Evolutionary conservation across 2,797 vertebrate genomes (phyloP).

Genomic region (Alauda arvensis): DNA sequence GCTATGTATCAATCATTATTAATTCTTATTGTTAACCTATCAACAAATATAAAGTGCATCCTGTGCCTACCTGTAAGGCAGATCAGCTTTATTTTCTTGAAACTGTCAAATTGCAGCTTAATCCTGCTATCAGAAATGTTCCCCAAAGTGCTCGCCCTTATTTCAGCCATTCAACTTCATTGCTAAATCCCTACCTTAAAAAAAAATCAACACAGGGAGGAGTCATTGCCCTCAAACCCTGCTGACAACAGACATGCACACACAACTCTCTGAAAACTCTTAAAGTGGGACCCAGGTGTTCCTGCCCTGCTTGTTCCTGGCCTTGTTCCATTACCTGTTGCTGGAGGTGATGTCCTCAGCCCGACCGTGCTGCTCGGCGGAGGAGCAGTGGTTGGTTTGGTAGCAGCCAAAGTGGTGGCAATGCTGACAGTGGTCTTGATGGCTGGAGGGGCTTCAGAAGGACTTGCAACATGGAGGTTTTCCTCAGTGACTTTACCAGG

Average conservation of each 20-base stretch:
- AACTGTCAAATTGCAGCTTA: neutral
- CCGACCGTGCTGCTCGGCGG: constrained; percentile 37
- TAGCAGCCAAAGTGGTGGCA: constrained; percentile 55
- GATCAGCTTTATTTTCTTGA: neutral
- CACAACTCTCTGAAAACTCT: neutral
- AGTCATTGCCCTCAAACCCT: neutral
- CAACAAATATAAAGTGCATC: neutral
- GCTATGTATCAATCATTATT: accelerated
- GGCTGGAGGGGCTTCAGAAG: constrained; percentile 52
- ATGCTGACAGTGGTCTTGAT: constrained; percentile 43
- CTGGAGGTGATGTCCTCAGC: constrained; percentile 1
- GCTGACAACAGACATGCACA: neutral
- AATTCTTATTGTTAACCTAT: accelerated
- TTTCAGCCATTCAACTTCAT: neutral
- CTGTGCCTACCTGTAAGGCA: neutral
- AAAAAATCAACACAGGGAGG: neutral
- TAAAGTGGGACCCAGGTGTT: neutral
- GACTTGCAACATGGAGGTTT: constrained; percentile 27
- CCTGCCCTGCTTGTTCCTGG: neutral
- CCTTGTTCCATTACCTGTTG: constrained; percentile 74
- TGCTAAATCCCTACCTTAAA: neutral
- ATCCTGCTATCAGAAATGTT: neutral
- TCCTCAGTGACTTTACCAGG: constrained; percentile 28
- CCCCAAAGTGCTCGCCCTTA: neutral
- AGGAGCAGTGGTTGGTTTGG: constrained; percentile 44